phyloP scores from a whole-genome alignment of 2,888 invertebrate species.

The Athripsodes cinereus region DNA sequence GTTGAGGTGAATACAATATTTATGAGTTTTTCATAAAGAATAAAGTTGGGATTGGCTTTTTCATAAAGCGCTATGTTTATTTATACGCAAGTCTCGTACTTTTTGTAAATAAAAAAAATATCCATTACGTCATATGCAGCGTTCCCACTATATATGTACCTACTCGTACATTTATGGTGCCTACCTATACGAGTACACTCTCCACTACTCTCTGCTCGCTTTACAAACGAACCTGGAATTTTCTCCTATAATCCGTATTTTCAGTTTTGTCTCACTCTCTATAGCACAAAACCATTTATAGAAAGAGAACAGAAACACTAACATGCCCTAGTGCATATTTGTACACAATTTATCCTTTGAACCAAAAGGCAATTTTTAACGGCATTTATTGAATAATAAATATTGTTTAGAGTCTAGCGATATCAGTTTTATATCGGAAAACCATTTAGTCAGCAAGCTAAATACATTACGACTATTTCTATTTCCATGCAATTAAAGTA shows the following conservation, averaged over 20 bases:
- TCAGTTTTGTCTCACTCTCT: background rate
- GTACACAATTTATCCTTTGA: background rate
- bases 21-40: background rate
- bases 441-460: conserved; percentile 23
- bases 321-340: background rate
- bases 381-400: conserved; percentile 26
- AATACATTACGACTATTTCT: conserved; percentile 18
- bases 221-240: background rate
- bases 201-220: no score
- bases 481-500: conserved; percentile 20
- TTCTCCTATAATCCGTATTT: conserved; percentile 1
- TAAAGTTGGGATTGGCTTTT: background rate
- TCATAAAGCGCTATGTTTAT: background rate
- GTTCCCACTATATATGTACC: background rate
- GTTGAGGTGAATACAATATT: background rate
- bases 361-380: conserved; percentile 15
- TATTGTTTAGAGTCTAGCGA: conserved; percentile 16
- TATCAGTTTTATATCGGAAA: conserved; percentile 25
- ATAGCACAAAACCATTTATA: background rate
- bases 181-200: no score
- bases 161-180: no score
- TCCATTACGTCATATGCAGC: conserved; percentile 8
- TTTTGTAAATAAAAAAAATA: background rate
- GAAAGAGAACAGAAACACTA: background rate
- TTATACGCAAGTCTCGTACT: background rate